Conservation (phyloP, 2,113 vertebrate species). For the Rhipidura dahli region DNA sequence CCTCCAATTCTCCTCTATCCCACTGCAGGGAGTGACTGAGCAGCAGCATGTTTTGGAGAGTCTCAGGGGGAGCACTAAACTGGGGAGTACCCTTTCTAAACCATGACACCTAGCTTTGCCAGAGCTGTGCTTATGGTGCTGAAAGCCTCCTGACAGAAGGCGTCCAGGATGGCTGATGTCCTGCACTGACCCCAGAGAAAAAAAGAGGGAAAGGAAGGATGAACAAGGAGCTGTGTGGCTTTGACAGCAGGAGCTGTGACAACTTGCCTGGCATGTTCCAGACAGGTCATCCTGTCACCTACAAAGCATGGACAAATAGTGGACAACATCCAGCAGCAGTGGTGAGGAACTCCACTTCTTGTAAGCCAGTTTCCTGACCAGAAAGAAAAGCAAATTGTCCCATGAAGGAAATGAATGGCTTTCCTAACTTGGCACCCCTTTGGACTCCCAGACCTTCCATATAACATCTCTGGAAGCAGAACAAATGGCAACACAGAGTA, state of each 20-base stretch:
- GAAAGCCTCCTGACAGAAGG: not conserved
- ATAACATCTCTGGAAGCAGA: not conserved
- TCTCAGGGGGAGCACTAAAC: not conserved
- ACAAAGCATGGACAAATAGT: not conserved
- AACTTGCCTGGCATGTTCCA: not conserved
- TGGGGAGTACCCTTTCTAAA: not conserved
- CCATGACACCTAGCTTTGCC: not conserved
- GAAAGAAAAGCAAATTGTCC: not conserved
- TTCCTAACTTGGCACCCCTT: not conserved
- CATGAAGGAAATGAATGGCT: not conserved
- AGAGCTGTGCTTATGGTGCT: not conserved
- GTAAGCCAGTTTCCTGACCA: not conserved
- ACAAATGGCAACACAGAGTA: not conserved
- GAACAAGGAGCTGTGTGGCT: fast-evolving
- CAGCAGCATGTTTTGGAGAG: not conserved
- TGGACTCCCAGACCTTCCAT: not conserved
- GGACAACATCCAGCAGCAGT: not conserved
- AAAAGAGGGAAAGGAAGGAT: not conserved
- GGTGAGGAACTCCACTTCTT: not conserved
- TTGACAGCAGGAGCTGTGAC: not conserved
- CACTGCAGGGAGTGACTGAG: fast-evolving
- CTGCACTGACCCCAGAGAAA: not conserved
- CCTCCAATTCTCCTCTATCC: not conserved
- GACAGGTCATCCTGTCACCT: not conserved
- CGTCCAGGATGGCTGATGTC: fast-evolving